Evolutionary conservation across 2,797 vertebrate species (phyloP).

Genomic region (Chelonia mydas): DNA sequence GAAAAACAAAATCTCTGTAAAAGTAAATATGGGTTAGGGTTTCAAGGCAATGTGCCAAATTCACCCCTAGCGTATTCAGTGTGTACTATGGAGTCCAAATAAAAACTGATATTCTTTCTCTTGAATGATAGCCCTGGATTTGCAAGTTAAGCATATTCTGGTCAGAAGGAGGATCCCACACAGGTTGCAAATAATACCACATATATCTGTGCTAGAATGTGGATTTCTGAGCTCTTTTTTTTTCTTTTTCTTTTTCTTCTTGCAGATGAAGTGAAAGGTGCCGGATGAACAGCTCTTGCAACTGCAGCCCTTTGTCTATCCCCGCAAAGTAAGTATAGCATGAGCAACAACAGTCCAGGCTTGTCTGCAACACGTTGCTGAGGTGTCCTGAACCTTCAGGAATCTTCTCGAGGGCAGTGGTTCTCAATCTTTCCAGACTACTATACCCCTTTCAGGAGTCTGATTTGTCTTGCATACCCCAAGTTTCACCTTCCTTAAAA

Average conservation of each 20-base stretch:
- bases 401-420: not conserved
- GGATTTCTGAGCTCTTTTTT: not conserved
- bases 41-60: not conserved
- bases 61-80: not conserved
- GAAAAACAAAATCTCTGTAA: not conserved
- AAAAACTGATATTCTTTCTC: not conserved
- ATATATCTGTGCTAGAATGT: not conserved
- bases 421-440: not conserved
- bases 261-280: not conserved
- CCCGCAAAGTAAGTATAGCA: not conserved
- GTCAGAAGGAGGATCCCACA: not conserved
- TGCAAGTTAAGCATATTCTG: not conserved
- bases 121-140: not conserved
- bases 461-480: too few species aligned
- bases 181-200: not conserved
- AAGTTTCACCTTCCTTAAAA: too few species aligned
- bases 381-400: not conserved
- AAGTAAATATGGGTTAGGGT: accelerated
- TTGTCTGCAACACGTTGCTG: not conserved
- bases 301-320: not conserved
- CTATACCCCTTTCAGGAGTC: too few species aligned
- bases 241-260: not conserved
- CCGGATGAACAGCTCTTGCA: not conserved
- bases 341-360: not conserved
- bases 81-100: not conserved